phyloP scores from a whole-genome alignment of 2,888 invertebrate genomes.

The Drosophila leonis region DNA sequence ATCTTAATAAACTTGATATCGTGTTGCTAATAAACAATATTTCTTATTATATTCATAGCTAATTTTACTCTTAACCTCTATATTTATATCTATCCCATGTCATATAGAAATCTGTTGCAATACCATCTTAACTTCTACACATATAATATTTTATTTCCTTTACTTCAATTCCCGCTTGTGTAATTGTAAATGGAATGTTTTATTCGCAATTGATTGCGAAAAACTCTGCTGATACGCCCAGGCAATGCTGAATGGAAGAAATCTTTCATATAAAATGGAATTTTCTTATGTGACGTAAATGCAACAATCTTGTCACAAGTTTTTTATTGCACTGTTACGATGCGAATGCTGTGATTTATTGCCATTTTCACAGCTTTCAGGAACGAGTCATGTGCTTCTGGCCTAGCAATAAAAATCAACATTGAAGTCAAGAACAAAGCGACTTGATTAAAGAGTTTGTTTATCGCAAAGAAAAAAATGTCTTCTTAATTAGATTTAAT shows the following conservation, averaged over 20 bases:
- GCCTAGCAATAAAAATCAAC: not conserved
- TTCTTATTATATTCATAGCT: not conserved
- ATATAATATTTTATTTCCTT: not conserved
- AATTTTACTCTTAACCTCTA: not conserved
- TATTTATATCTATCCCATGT: not conserved
- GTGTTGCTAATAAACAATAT: not conserved
- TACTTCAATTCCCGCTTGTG: not conserved
- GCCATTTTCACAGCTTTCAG: slow-evolving; percentile 16
- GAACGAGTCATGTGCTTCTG: slow-evolving; percentile 4
- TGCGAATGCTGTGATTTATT: slow-evolving; percentile 23
- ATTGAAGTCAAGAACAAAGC: not conserved
- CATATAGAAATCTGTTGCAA: not conserved
- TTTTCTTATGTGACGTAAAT: slow-evolving; percentile 19
- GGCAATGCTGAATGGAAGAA: not conserved
- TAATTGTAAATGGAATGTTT: not conserved
- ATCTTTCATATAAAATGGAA: not conserved
- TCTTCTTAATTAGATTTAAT: slow-evolving; percentile 1
- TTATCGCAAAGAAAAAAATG: not conserved
- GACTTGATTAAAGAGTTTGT: not conserved
- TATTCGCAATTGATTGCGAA: not conserved
- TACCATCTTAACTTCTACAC: not conserved
- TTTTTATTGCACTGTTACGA: slow-evolving; percentile 22
- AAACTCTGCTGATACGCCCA: slow-evolving; percentile 1
- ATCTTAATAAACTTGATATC: not conserved
- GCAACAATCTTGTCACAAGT: slow-evolving; percentile 19